These are phyloP conservation scores for Polyommatus iphigenia DNA, from an alignment of 2,888 invertebrate genomes.

Conservation along the genomic window DNA sequence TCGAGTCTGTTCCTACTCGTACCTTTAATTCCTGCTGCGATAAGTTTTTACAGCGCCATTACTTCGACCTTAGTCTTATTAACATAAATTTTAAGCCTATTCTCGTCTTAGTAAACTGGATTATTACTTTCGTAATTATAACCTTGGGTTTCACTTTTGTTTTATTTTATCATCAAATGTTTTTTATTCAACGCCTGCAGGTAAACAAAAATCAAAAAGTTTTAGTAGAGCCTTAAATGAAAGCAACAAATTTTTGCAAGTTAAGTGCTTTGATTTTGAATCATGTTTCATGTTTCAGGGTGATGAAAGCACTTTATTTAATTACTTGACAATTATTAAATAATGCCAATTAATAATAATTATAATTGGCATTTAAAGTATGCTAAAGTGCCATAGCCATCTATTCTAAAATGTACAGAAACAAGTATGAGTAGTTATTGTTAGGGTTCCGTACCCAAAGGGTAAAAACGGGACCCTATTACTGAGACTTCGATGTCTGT, in stretches of 20 bases:
- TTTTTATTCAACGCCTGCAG: background rate
- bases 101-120: conserved; percentile 19
- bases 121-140: background rate
- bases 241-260: background rate
- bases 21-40: conserved; percentile 47
- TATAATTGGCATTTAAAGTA: too few species aligned
- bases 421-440: too few species aligned
- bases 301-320: too few species aligned
- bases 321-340: too few species aligned
- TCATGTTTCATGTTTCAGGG: background rate
- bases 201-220: background rate
- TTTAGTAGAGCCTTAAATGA: background rate
- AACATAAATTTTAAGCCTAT: conserved; percentile 19
- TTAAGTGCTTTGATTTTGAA: background rate
- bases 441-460: too few species aligned
- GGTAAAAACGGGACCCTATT: too few species aligned
- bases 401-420: too few species aligned
- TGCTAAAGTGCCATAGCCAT: too few species aligned
- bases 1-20: conserved; percentile 51
- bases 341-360: too few species aligned
- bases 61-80: conserved; percentile 42
- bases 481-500: too few species aligned
- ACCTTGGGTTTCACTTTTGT: background rate
- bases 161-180: background rate
- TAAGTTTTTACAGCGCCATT: conserved; percentile 41